Evolutionary conservation across 2,797 vertebrate species (phyloP).

Genomic region (Parauchenoglanis punctatus): DNA sequence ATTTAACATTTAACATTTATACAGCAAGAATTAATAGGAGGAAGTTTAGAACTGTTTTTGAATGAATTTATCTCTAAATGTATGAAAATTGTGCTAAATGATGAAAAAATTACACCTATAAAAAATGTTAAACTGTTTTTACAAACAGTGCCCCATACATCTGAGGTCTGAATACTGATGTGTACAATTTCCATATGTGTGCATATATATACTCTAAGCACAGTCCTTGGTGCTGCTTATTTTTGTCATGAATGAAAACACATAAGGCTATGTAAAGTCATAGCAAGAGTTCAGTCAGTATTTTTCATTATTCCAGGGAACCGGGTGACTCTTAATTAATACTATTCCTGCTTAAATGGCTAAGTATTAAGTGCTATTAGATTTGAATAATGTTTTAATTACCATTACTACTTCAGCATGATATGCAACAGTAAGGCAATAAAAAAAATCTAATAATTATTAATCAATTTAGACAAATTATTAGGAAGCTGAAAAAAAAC

Average conservation of each 20-base stretch:
- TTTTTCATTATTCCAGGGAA: neutral
- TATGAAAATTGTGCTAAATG: too few relatives aligned
- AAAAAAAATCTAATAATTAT: neutral
- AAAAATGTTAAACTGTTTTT: too few relatives aligned
- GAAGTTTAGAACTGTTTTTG: too few relatives aligned
- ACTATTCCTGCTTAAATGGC: neutral
- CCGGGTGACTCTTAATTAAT: neutral
- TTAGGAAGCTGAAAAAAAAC: neutral
- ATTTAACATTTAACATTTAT: too few relatives aligned
- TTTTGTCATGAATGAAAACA: neutral
- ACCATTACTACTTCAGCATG: neutral
- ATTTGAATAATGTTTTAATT: constrained; percentile 1
- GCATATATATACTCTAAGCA: neutral
- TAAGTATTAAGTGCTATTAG: neutral
- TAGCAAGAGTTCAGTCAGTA: neutral
- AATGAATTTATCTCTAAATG: too few relatives aligned
- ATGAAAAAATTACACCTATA: too few relatives aligned
- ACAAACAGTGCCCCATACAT: too few relatives aligned
- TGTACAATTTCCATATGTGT: neutral
- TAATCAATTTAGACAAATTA: neutral
- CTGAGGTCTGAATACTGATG: neutral
- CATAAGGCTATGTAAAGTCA: neutral
- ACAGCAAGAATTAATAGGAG: too few relatives aligned
- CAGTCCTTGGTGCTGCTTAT: neutral
- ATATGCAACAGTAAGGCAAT: neutral